Evolutionary conservation across 2,113 vertebrate genomes (phyloP).

Genomic region (Gnathonemus echidnorhynchus): DNA sequence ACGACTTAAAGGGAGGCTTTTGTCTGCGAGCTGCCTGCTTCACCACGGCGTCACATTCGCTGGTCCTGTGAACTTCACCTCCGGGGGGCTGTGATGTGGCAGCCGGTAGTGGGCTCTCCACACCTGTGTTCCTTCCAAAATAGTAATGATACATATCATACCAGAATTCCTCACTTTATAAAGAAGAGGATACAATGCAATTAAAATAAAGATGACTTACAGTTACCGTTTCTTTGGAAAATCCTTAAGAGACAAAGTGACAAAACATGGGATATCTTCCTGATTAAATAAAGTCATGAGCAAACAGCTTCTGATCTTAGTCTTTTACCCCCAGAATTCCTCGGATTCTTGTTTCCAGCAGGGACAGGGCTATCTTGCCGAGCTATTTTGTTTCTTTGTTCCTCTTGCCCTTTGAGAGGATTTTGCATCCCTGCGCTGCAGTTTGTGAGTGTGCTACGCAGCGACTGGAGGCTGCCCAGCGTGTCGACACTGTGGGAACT

Average conservation of each 20-base stretch:
- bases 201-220: neutral
- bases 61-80: neutral
- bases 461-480: neutral
- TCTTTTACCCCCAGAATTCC: neutral
- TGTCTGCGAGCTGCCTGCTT: neutral
- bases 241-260: neutral
- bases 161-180: neutral
- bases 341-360: neutral
- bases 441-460: neutral
- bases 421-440: neutral
- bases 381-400: neutral
- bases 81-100: neutral
- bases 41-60: neutral
- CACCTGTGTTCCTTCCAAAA: neutral
- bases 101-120: neutral
- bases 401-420: neutral
- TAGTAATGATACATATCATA: neutral
- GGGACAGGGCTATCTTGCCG: neutral
- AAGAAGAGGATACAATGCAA: neutral
- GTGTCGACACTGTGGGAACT: neutral
- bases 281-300: neutral
- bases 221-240: neutral
- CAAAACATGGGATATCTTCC: neutral
- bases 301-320: neutral
- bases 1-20: neutral